Evolutionary conservation across 2,888 invertebrate species (phyloP).

Genomic region (Baronia brevicornis): DNA sequence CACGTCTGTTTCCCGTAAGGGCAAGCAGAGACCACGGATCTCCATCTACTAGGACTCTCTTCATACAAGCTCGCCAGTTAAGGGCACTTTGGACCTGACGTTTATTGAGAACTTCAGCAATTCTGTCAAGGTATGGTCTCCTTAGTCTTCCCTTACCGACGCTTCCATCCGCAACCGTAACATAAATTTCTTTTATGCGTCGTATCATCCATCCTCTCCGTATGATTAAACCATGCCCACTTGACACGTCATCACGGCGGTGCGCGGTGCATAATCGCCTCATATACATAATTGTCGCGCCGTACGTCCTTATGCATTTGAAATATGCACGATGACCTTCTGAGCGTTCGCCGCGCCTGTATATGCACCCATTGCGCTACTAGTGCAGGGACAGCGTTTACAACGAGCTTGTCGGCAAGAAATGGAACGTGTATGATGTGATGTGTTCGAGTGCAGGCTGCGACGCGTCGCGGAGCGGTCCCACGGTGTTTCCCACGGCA

Average conservation of each 20-base stretch:
- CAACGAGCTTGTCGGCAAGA: background rate
- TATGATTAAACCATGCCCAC: background rate
- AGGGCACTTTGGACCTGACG: too few relatives aligned
- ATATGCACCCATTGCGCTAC: conserved; percentile 8
- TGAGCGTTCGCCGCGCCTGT: conserved; percentile 14
- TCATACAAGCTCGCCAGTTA: too few relatives aligned
- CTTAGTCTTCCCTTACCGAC: too few relatives aligned
- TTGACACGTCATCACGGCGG: background rate
- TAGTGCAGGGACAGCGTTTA: background rate
- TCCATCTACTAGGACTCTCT: too few relatives aligned
- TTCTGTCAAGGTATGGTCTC: too few relatives aligned
- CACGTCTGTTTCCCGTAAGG: too few relatives aligned
- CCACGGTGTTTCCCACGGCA: conserved; percentile 58
- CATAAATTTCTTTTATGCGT: too few relatives aligned
- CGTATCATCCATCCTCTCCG: too few relatives aligned
- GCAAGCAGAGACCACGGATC: too few relatives aligned
- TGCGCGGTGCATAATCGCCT: background rate
- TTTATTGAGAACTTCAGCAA: too few relatives aligned
- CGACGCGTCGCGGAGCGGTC: conserved; percentile 27
- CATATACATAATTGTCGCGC: conserved; percentile 41
- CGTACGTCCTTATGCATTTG: conserved; percentile 34
- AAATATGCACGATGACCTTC: conserved; percentile 44
- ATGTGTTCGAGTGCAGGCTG: conserved; percentile 1
- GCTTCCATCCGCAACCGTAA: too few relatives aligned
- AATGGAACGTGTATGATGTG: conserved; percentile 8